Base-by-base conservation (phyloP, 2,797 vertebrate genomes). In the Silurus aristotelis region DNA sequence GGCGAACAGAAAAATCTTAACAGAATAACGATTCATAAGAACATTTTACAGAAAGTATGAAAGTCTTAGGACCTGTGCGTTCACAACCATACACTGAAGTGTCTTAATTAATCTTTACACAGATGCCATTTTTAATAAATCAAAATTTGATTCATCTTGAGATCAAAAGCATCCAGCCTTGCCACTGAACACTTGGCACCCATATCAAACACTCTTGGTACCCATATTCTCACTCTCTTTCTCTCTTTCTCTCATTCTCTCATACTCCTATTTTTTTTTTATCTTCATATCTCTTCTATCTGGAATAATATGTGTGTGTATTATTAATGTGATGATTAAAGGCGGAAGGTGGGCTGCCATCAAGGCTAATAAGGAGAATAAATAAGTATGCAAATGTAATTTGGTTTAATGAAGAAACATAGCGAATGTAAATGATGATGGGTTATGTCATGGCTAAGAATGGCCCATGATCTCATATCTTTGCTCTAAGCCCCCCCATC, bases 251-350 rank as follows among this genome's bases (percentile, higher is more conserved):
- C 43, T 9, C 43, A 56, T 17, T 46, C 22, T 12, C 90, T 12
- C 8, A 15, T 9, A 60, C 17, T 19, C 10, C 19, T 27, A 17
- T 56, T 78, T 22, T 43, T 76, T 19, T 66, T n/a, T 68, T 43
- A 89, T 92, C 91, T 89, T 88, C 91, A 88, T 84, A 85, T 83
- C 52, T 83, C 82, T 87, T 89, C 78, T 83, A 68, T 83, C 66
- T 92, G 88, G 89, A 92, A 92, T 90, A 92, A 92, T 90, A 89
- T 83, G 68, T 89, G 89, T 85, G 86, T 92, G 86, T 87, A 94
- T 95, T 95, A 96, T 95, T 95, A 92, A 95, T 95, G 92, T 89
- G 90, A 93, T 94, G 91, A 96, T 95, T 96, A 96, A 91, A 89
- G 87, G 87, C 5, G n/a, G 88, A 90, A 88, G 91, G 88, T 89